Percentiles rank a stretch among this genome's conserved stretches.
These are phyloP conservation scores for Trichonephila clavata DNA, from an alignment of 1,140 invertebrate genomes.

Conservation along the genomic window DNA sequence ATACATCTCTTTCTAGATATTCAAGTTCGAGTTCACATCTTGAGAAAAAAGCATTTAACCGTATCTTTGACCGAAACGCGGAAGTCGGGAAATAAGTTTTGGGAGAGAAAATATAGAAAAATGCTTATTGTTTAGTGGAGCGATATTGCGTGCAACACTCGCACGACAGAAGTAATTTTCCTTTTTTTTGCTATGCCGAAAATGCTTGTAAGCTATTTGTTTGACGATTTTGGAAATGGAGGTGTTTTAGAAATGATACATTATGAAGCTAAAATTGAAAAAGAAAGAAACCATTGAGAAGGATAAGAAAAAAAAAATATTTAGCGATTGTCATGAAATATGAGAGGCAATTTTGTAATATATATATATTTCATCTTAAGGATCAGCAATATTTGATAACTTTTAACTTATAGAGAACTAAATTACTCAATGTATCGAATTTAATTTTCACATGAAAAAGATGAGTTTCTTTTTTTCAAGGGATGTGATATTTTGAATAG, in stretches of 20 bases:
- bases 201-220: conserved; percentile 8
- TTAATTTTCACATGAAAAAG: too few species aligned
- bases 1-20: not conserved
- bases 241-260: not conserved
- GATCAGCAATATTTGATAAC: too few species aligned
- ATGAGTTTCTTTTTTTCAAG: too few species aligned
- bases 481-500: too few species aligned
- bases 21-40: not conserved
- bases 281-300: too few species aligned
- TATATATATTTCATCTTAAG: too few species aligned
- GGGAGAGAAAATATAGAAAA: not conserved
- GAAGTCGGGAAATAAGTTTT: not conserved
- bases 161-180: not conserved
- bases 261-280: not conserved
- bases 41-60: not conserved
- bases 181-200: not conserved
- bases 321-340: too few species aligned
- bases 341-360: too few species aligned
- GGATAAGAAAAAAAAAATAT: too few species aligned
- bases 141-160: not conserved
- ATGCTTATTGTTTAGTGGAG: not conserved
- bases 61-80: conserved; percentile 19
- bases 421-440: too few species aligned
- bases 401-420: too few species aligned
- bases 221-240: not conserved